Evolutionary conservation across 2,113 vertebrate species (phyloP), one percentile per base, ranked within the genome.

Genomic region (Pavo muticus): DNA sequence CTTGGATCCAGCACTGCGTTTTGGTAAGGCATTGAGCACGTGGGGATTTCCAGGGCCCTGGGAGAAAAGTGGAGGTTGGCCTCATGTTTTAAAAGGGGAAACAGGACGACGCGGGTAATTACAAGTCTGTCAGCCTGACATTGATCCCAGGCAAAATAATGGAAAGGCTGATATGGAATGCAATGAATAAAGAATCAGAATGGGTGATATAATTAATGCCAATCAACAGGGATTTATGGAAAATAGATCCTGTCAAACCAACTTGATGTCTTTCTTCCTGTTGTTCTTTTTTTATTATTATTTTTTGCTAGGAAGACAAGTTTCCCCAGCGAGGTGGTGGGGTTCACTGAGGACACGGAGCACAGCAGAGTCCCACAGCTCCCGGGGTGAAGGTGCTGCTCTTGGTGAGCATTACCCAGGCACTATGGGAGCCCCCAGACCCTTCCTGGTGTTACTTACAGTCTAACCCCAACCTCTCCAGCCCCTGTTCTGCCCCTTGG

Each of bases 171-270:
- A 87, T 78, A 80, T 2, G 20, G 89, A 86, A 84, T 2, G 7
- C 89, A 64, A 50, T 93, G 94, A 94, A 88, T 93, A 77, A 74
- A 92, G 91, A 89, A 92, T 42, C 81, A 94, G 54, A 91, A 88
- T 78, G 91, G 77, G 73, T 94, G 89, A 91, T 91, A 67, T 92
- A 96, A 95, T 96, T 92, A 96, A 92, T 45, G 91, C 93, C 87
- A 95, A 92, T 93, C 94, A 95, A 77, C 77, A 45, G 73, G 89
- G 91, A 91, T 91, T 93, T 89, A 87, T 92, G 91, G 91, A 95
- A 92, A 94, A 92, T 30, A 93, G 87, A 93, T 91, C 93, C 94
- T 94, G 93, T 91, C 94, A 89, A 93, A 81, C 77, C 65, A 74
- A 71, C 64, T 17, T 89, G 89, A 91, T 5, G 25, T 75, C 89